These are phyloP conservation scores for Lottia gigantea DNA, from an alignment of 2,888 invertebrate genomes.

Conservation along the genomic window DNA sequence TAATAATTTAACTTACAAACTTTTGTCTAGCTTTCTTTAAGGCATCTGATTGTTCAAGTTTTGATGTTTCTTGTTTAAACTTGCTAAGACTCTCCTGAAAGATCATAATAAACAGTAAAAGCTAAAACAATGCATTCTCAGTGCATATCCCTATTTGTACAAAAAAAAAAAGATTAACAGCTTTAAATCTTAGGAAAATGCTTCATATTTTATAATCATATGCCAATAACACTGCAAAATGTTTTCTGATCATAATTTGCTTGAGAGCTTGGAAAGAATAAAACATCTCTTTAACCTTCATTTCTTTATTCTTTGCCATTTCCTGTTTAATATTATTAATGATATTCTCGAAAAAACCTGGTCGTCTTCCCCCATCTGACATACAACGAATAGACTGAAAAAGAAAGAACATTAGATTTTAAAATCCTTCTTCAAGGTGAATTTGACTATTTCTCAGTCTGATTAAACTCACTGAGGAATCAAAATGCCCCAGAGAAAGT, in stretches of 20 bases:
- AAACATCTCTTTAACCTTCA: conserved; percentile 76
- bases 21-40: conserved; percentile 83
- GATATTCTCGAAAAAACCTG: conserved; percentile 83
- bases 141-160: no score
- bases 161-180: no score
- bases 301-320: conserved; percentile 95
- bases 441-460: no score
- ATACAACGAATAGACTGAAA: conserved; percentile 44
- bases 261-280: neutral
- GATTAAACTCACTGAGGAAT: no score
- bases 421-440: neutral
- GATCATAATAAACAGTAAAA: no score
- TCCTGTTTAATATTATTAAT: conserved; percentile 94
- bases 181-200: no score
- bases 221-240: no score
- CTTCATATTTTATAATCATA: no score
- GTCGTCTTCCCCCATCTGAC: conserved; percentile 45
- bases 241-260: no score
- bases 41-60: conserved; percentile 96
- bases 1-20: conserved; percentile 69
- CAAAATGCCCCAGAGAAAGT: no score
- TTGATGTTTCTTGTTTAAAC: conserved; percentile 95
- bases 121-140: no score
- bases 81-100: conserved; percentile 86
- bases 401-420: conserved; percentile 1